Conservation (phyloP, 1,140 invertebrate genomes). For the Drosophila tsacasi region DNA sequence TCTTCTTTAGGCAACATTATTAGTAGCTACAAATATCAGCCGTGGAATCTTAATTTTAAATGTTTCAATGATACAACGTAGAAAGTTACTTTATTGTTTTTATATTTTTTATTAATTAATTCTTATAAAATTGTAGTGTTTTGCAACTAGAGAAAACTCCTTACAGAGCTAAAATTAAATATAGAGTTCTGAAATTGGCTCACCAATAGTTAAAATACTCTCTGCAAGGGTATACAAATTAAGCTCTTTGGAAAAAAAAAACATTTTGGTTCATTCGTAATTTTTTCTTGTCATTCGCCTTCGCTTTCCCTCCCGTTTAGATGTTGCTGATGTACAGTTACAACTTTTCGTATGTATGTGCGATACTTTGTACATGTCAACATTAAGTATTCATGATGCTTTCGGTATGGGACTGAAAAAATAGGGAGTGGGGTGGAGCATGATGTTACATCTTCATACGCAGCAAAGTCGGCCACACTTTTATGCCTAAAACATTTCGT, state of each 20-base stretch:
- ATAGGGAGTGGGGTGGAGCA: constrained; percentile 20
- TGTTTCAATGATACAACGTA: too few species aligned
- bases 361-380: constrained; percentile 78
- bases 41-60: too few species aligned
- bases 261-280: constrained; percentile 65
- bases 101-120: too few species aligned
- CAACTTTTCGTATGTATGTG: constrained; percentile 62
- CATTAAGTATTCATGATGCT: constrained; percentile 80
- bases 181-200: background rate
- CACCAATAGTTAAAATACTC: background rate
- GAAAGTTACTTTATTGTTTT: too few species aligned
- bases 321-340: constrained; percentile 58
- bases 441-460: constrained; percentile 75
- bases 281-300: constrained; percentile 68
- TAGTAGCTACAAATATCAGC: too few species aligned
- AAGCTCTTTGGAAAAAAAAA: constrained; percentile 14
- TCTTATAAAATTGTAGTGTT: background rate
- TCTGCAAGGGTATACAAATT: constrained; percentile 39
- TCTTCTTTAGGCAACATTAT: too few species aligned
- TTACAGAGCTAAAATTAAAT: background rate
- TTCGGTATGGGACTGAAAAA: constrained; percentile 12
- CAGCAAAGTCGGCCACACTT: constrained; percentile 67
- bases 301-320: constrained; percentile 38
- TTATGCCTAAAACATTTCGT: constrained; percentile 56
- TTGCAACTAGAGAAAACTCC: background rate